Percentiles rank a stretch among this genome's conserved stretches.
Evolutionary conservation across 2,113 vertebrate genomes (phyloP).

Genomic region (Mormyrus lacerda): DNA sequence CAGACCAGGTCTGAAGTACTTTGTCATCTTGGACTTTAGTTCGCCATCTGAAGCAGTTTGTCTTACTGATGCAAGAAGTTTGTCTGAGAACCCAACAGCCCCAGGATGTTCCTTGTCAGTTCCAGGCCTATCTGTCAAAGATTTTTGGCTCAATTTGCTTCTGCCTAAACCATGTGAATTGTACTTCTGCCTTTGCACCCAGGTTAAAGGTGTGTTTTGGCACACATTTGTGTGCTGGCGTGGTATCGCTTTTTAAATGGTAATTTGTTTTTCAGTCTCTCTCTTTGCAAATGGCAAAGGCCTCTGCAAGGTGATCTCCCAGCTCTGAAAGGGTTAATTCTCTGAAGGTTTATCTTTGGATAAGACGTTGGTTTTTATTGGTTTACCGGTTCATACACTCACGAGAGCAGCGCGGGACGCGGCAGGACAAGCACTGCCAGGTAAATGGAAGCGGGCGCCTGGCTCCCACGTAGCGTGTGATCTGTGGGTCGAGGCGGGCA

Average conservation of each 20-base stretch:
- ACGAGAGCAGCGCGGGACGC: not conserved
- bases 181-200: not conserved
- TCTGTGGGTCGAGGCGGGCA: not conserved
- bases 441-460: not conserved
- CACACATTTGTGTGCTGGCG: not conserved
- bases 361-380: conserved; percentile 32
- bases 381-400: not conserved
- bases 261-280: not conserved
- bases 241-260: not conserved
- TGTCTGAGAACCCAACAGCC: not conserved
- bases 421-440: not conserved
- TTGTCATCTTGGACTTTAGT: not conserved
- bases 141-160: not conserved
- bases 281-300: not conserved
- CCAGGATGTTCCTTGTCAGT: not conserved
- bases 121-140: not conserved
- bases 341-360: conserved; percentile 4
- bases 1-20: not conserved
- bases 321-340: conserved; percentile 2
- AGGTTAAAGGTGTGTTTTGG: not conserved
- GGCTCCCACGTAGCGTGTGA: not conserved
- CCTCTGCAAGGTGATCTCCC: not conserved
- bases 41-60: not conserved
- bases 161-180: not conserved
- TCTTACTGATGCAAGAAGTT: not conserved